phyloP scores from a whole-genome alignment of 2,797 vertebrate genomes.

The Monodelphis domestica region DNA sequence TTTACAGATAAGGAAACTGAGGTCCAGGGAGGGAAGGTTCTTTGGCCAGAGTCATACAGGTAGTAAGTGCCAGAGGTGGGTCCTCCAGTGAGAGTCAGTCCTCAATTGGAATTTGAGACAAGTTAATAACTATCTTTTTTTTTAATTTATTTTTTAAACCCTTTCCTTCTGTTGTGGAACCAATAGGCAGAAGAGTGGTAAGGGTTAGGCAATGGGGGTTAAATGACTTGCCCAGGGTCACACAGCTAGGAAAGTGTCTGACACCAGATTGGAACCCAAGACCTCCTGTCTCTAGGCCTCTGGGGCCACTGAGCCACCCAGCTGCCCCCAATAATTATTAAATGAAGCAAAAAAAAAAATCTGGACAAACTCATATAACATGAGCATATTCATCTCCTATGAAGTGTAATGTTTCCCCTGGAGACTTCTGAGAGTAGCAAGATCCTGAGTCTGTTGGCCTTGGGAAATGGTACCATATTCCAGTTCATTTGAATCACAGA shows the following conservation, averaged over 20 bases:
- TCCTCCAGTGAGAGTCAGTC: background rate
- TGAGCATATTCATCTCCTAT: background rate
- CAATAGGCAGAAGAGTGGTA: too few relatives aligned
- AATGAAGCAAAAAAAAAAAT: background rate
- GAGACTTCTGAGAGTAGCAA: background rate
- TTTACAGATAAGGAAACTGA: background rate
- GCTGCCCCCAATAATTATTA: background rate
- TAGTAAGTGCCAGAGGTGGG: background rate
- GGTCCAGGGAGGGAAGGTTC: background rate
- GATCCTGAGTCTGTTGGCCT: background rate
- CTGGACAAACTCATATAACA: background rate
- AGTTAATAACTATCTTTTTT: background rate
- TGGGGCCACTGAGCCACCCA: too few relatives aligned
- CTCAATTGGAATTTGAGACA: background rate
- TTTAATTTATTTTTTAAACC: too few relatives aligned
- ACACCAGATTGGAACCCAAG: too few relatives aligned
- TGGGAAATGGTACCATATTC: background rate
- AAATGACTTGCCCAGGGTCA: too few relatives aligned
- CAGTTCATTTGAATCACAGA: background rate
- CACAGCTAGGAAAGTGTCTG: too few relatives aligned
- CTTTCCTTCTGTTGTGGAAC: too few relatives aligned
- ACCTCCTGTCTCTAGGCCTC: too few relatives aligned
- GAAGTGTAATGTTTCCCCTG: background rate
- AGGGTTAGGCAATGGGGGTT: too few relatives aligned
- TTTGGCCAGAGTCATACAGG: background rate